Base-by-base conservation (phyloP, 2,888 invertebrate species). In the Eudemis profundana region DNA sequence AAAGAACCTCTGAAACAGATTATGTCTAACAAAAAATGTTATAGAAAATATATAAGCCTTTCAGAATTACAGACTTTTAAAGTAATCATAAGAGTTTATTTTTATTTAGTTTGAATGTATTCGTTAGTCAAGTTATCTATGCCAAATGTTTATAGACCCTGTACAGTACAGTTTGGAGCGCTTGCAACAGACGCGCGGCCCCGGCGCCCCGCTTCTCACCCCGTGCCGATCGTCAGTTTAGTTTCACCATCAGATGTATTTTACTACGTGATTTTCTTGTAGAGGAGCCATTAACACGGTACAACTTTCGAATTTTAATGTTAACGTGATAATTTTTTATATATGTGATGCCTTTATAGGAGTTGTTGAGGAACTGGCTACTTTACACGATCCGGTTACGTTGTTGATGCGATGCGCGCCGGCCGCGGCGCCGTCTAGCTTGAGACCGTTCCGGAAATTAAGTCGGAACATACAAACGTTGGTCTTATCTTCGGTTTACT, bases 101-200 rank as follows among this genome's bases (percentile, higher is more conserved):
- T 86, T 84, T 79, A 79, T 82, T 85, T 84, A 73, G 69, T 76
- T 69, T 74, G 69, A 78, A 75, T 83, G 81, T 86, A 82, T 81
- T 82, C 78, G 73, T 79, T 82, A 82, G 78, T 81, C 73, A 78
- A 81, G 74, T 79, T 84, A 78, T 83, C 81, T 84, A 85, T 86
- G 88, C 86, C 87, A 89, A 90, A 89, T 89, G 84, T 87, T 86
- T 86, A 84, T 84, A 84, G 77, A 80, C 77, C 73, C 77, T 53
- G 57, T 65, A 44, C 49, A 46, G 47, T 68, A 60, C 64, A 17
- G 54, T n/a, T n/a, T n/a, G 61, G 56, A 54, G 56, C 51, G 53
- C 17, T n/a, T 47, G 29, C 21, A 10, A 36, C 27, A 8, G 12
- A 10, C n/a, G 53, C 15, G 40, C 40, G n/a, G 36, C 47, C 21